These are phyloP conservation scores for Salmo trutta DNA, from an alignment of 2,797 vertebrate species.

Conservation along the genomic window DNA sequence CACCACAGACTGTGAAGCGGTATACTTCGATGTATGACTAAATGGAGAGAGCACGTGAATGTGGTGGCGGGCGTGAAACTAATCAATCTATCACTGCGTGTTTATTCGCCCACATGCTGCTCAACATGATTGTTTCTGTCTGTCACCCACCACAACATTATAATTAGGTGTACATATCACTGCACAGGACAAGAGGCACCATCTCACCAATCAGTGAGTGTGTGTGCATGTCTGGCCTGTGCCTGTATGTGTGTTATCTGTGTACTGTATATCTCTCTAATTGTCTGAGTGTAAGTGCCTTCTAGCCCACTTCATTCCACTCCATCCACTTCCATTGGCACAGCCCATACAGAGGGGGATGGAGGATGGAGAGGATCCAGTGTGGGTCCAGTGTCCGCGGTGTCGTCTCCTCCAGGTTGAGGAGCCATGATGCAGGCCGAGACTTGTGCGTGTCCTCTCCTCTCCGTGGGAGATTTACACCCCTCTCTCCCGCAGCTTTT, in stretches of 20 bases:
- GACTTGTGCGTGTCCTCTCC: slow-evolving; percentile 48
- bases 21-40: slow-evolving; percentile 65
- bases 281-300: slow-evolving; percentile 4
- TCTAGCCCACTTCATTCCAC: background rate
- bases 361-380: slow-evolving; percentile 9
- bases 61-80: slow-evolving; percentile 51
- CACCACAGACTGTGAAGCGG: slow-evolving; percentile 72
- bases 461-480: slow-evolving; percentile 68
- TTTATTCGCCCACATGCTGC: slow-evolving; percentile 53
- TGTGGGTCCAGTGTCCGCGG: slow-evolving; percentile 28
- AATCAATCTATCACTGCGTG: slow-evolving; percentile 50
- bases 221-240: slow-evolving; percentile 3
- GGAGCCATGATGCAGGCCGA: slow-evolving; percentile 49
- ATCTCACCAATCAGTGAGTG: background rate
- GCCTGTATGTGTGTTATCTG: slow-evolving; percentile 1
- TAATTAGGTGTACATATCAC: slow-evolving; percentile 29
- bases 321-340: background rate
- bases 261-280: background rate
- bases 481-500: slow-evolving; percentile 56
- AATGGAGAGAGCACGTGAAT: slow-evolving; percentile 61
- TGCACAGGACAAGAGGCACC: slow-evolving; percentile 21
- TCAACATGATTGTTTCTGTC: slow-evolving; percentile 51
- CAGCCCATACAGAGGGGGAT: background rate
- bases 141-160: slow-evolving; percentile 28
- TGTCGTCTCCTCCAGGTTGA: slow-evolving; percentile 24